Evolutionary conservation across 1,140 invertebrate species (phyloP).

Genomic region (Xylocopa sonorina): DNA sequence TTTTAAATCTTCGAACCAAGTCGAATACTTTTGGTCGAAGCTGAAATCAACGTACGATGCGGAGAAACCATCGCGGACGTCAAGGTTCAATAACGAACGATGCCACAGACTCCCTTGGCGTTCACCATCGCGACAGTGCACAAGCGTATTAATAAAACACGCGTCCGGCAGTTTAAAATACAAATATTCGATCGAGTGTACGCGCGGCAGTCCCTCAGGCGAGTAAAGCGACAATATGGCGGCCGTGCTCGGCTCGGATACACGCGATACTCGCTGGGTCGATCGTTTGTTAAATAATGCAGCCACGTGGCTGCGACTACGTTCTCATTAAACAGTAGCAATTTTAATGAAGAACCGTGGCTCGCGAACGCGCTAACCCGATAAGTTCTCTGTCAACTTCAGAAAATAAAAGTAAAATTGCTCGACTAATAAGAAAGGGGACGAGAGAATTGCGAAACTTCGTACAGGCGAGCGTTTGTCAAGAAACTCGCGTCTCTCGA

Average conservation of each 20-base stretch:
- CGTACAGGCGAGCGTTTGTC: background rate
- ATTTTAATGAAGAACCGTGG: conserved; percentile 2
- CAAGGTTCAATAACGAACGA: background rate
- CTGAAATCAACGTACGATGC: background rate
- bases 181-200: conserved; percentile 4
- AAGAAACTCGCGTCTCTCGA: background rate
- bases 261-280: too few relatives aligned
- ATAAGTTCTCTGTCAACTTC: background rate
- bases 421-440: too few relatives aligned
- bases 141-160: conserved; percentile 22
- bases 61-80: background rate
- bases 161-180: background rate
- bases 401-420: too few relatives aligned
- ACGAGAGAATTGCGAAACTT: too few relatives aligned
- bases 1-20: too few relatives aligned
- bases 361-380: too few relatives aligned
- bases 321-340: background rate
- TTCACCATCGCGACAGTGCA: conserved; percentile 9
- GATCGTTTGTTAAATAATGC: background rate
- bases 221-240: conserved; percentile 1
- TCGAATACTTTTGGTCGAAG: conserved; percentile 12
- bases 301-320: background rate
- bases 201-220: background rate
- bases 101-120: background rate
- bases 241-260: too few relatives aligned